Conservation (phyloP, 2,113 vertebrate species). For the Prinia subflava region DNA sequence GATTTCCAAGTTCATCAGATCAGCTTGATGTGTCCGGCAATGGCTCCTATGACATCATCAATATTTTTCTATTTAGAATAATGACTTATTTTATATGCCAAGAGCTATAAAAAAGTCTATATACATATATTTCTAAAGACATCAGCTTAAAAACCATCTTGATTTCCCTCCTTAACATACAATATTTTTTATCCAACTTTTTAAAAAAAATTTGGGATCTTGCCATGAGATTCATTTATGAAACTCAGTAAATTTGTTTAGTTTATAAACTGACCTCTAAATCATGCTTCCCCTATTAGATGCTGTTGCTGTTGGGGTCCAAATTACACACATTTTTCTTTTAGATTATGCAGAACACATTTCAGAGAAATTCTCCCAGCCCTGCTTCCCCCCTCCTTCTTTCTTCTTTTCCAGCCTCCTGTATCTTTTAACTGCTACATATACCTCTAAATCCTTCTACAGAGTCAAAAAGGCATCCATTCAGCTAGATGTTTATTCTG, state of each 20-base stretch:
- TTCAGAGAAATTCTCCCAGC: constrained; percentile 51
- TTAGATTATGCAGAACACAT: constrained; percentile 67
- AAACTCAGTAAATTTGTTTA: constrained; percentile 76
- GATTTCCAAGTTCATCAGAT: constrained; percentile 78
- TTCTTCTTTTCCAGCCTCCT: background rate
- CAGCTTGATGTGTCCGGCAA: constrained; percentile 76
- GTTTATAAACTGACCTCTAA: constrained; percentile 74
- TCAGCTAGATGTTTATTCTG: constrained; percentile 30
- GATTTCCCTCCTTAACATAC: constrained; percentile 69
- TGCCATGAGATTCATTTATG: constrained; percentile 74
- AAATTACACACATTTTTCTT: constrained; percentile 74
- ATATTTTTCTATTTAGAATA: constrained; percentile 83
- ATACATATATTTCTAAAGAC: constrained; percentile 74
- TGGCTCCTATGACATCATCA: constrained; percentile 78
- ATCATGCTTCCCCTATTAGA: constrained; percentile 75
- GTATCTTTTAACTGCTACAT: constrained; percentile 20
- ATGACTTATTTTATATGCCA: constrained; percentile 81
- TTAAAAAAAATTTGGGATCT: constrained; percentile 67
- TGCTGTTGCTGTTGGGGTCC: constrained; percentile 65
- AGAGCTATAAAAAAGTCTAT: constrained; percentile 74
- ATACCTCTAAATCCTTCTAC: constrained; percentile 47
- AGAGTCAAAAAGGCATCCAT: background rate
- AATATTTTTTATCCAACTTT: constrained; percentile 72
- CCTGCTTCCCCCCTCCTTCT: background rate
- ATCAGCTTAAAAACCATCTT: constrained; percentile 68